Evolutionary conservation across 2,797 vertebrate genomes (phyloP), one percentile per base, ranked within the genome.

Genomic region (Chrysocyon brachyurus): DNA sequence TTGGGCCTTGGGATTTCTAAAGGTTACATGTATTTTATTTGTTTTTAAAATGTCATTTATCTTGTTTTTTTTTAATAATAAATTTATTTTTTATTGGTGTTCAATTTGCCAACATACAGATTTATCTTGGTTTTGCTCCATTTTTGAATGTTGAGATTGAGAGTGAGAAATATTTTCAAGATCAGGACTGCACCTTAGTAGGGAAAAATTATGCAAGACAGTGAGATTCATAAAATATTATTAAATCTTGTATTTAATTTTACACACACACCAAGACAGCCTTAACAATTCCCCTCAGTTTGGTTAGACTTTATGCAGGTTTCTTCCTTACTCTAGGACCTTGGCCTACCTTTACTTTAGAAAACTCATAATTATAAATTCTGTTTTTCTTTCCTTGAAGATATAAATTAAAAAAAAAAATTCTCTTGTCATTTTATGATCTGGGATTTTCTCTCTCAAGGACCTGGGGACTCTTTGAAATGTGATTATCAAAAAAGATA

Each of bases 41-140:
- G 31, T 59, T 91, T 90, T 92, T 17, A 82, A 87, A 94, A 87
- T 36, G 26, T 33, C n/a, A 81, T 92, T 92, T 93, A 66, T 95
- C 40, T 85, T 90, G 10, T n/a, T 89, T 95, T 68, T 40, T 40
- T 46, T 46, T 7, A 46, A 46, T 46, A 46, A 46, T 46, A 46
- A 46, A 46, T 46, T 46, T 46, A 46, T 46, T 46, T 40, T 46
- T 46, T 46, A 46, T 46, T 46, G 40, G 7, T 46, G 40, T 8
- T 46, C 40, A 46, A 46, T 46, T 46, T 46, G 40, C 40, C 40
- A 46, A 46, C 40, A 46, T 46, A 46, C 7, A 7, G 40, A 81
- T 92, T 92, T 93, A 66, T 95, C 40, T 85, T 90, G 10, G 36
- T 89, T 95, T 68, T 86, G 46, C 12, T 46, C 1, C 4, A 22